A percentile compares a stretch with the other conserved stretches of the same genome.
phyloP scores from a whole-genome alignment of 2,888 invertebrate genomes.

The Leptura quadrifasciata region DNA sequence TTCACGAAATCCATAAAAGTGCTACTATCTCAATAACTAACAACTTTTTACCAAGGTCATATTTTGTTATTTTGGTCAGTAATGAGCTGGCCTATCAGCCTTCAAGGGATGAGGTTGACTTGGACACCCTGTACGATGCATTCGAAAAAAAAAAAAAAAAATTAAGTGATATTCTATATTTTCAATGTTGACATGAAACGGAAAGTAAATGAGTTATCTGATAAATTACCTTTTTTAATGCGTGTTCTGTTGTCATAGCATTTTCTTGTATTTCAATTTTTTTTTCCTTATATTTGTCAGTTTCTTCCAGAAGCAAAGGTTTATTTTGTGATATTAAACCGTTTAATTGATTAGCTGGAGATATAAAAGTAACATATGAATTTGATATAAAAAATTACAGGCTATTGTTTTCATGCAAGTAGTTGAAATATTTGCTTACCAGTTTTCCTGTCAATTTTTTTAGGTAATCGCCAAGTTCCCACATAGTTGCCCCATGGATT shows the following conservation, averaged over 20 bases:
- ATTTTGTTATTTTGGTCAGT: too few relatives aligned
- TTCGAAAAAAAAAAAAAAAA: too few relatives aligned
- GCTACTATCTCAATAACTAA: too few relatives aligned
- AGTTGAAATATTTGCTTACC: conserved; percentile 52
- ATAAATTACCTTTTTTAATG: neutral
- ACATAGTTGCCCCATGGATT: conserved; percentile 77
- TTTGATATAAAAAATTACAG: neutral
- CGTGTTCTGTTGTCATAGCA: neutral
- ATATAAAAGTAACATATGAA: neutral
- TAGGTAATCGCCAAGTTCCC: conserved; percentile 63
- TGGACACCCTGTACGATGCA: too few relatives aligned
- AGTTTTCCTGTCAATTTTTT: conserved; percentile 63
- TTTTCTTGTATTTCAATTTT: neutral
- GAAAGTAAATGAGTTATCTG: neutral
- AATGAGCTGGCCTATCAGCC: too few relatives aligned
- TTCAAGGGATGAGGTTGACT: too few relatives aligned
- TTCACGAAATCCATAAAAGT: too few relatives aligned
- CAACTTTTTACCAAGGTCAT: too few relatives aligned
- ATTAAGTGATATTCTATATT: too few relatives aligned
- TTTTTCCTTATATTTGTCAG: neutral
- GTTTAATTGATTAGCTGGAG: conserved; percentile 48
- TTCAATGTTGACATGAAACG: neutral
- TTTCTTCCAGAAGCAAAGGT: neutral
- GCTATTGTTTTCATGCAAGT: conserved; percentile 32
- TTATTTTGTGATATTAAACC: conserved; percentile 35